Evolutionary conservation across 2,888 invertebrate genomes (phyloP).

Genomic region (Amphimallon solstitiale): DNA sequence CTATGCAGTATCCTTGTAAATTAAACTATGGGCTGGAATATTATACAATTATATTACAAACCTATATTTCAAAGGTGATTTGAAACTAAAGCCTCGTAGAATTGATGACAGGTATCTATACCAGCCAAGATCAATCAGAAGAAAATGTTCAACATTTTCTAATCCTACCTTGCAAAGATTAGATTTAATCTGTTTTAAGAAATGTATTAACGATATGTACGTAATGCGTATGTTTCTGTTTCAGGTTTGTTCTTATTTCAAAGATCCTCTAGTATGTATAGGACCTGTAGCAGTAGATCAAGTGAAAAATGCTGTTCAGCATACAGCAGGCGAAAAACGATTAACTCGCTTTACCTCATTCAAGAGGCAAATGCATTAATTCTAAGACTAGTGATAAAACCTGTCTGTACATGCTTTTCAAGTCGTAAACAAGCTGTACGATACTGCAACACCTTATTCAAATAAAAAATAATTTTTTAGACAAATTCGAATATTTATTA

Average conservation of each 20-base stretch:
- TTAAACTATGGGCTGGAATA: too few species aligned
- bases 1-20: too few species aligned
- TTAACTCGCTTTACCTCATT: conserved; percentile 69
- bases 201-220: conserved; percentile 86
- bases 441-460: conserved; percentile 13
- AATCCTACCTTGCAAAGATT: too few species aligned
- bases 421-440: conserved; percentile 36
- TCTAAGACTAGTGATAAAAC: conserved; percentile 22
- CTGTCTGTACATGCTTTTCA: conserved; percentile 19
- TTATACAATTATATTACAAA: too few species aligned
- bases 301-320: conserved; percentile 75
- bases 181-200: too few species aligned
- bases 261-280: conserved; percentile 87
- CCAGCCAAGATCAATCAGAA: too few species aligned
- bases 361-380: conserved; percentile 64
- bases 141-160: too few species aligned
- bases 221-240: conserved; percentile 38
- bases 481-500: conserved; percentile 11
- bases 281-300: conserved; percentile 85
- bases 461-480: conserved; percentile 19
- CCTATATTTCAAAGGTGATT: too few species aligned
- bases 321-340: conserved; percentile 84
- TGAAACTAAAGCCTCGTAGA: too few species aligned
- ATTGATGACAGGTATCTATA: too few species aligned
- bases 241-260: conserved; percentile 91